These are phyloP conservation scores for Bolinopsis microptera DNA, from an alignment of 37 sponge, comb jelly and placozoan genomes.

Conservation along the genomic window DNA sequence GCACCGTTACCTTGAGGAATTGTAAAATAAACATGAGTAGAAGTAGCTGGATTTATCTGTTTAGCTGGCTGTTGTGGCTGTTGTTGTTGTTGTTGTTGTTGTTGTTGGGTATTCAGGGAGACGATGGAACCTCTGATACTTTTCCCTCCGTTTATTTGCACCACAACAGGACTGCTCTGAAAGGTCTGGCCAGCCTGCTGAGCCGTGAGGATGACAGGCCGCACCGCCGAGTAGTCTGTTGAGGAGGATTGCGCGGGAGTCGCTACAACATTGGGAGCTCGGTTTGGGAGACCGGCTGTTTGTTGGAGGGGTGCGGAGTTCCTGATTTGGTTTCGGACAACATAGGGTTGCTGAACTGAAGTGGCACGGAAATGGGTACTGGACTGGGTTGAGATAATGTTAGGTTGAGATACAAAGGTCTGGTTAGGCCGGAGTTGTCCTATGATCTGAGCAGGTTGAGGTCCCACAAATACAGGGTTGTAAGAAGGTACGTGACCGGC, in stretches of 20 bases:
- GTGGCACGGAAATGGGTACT: neutral
- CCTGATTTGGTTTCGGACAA: neutral
- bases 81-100: too few relatives aligned
- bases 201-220: constrained; percentile 31
- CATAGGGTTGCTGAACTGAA: neutral
- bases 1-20: constrained; percentile 26
- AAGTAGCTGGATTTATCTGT: neutral
- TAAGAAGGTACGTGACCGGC: neutral
- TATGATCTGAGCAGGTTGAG: neutral
- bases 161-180: constrained; percentile 40
- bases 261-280: constrained; percentile 17
- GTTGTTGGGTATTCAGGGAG: neutral
- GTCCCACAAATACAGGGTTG: neutral
- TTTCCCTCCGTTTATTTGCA: constrained; percentile 42
- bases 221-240: neutral
- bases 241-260: neutral
- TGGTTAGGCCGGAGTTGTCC: neutral
- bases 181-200: constrained; percentile 24
- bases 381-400: neutral
- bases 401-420: neutral
- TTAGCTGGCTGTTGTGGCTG: neutral
- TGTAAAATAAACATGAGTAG: constrained; percentile 32
- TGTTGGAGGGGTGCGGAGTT: neutral
- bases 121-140: constrained; percentile 49
- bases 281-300: neutral